Percentiles rank a stretch among this genome's conserved stretches.
phyloP scores from a whole-genome alignment of 2,888 invertebrate genomes.

The Macrosiphum euphorbiae region DNA sequence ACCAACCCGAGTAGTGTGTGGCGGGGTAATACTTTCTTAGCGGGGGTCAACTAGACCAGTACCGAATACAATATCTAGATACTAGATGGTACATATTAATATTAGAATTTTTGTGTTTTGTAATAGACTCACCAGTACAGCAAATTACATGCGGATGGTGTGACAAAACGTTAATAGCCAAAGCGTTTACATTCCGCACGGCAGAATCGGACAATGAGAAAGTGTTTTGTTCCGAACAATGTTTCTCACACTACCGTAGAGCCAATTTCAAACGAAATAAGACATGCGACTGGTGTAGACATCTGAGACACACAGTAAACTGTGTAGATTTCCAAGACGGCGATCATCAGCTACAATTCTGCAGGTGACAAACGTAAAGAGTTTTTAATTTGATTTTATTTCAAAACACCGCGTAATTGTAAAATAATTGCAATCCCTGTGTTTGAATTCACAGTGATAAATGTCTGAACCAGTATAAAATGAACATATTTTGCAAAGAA shows the following conservation, averaged over 20 bases:
- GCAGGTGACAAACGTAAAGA: slow-evolving; percentile 69
- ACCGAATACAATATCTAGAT: too few relatives aligned
- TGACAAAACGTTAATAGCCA: slow-evolving; percentile 72
- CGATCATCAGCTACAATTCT: slow-evolving; percentile 89
- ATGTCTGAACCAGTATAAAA: slow-evolving; percentile 95
- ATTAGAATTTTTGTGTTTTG: background rate
- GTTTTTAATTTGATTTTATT: slow-evolving; percentile 42
- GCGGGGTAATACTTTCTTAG: too few relatives aligned
- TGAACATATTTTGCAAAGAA: slow-evolving; percentile 96
- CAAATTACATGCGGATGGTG: slow-evolving; percentile 78
- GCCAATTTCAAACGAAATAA: slow-evolving; percentile 92
- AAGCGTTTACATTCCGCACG: slow-evolving; percentile 69
- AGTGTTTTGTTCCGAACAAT: slow-evolving; percentile 87
- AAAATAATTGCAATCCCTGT: background rate
- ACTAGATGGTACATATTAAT: background rate
- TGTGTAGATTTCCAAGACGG: slow-evolving; percentile 94
- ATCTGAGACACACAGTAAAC: slow-evolving; percentile 89
- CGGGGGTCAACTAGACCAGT: too few relatives aligned
- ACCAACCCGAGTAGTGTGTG: too few relatives aligned
- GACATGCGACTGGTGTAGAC: slow-evolving; percentile 94
- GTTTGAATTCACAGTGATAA: slow-evolving; percentile 80
- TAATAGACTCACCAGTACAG: slow-evolving; percentile 38
- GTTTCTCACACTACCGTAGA: slow-evolving; percentile 89
- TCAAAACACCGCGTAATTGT: background rate
- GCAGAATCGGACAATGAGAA: slow-evolving; percentile 71